Evolutionary conservation across 2,113 vertebrate genomes (phyloP), one percentile per base, ranked within the genome.

Genomic region (Rhinopomastus cyanomelas): DNA sequence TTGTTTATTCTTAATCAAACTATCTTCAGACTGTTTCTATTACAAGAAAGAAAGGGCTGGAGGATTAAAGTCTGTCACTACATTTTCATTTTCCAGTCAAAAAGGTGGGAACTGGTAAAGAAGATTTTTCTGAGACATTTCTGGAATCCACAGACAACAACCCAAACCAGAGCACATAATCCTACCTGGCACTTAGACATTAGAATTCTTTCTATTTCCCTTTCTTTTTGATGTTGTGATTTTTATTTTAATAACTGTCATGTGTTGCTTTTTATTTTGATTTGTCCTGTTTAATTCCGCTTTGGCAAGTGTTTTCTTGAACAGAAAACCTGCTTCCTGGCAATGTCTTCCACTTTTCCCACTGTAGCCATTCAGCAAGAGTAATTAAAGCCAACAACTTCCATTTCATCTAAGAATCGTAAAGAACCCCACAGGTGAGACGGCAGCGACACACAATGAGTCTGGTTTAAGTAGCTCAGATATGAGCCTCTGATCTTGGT

Each of bases 351-450:
- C 34, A 16, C 44, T 89, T 83, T 85, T 87, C 39, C 36, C 73
- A 49, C 10, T 88, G 49, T 84, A 64, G 71, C 60, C 19, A 44
- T 76, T 69, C 85, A 81, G 62, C 30, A 67, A 67, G 65, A 56
- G 8, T 77, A 87, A 93, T 92, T 94, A 83, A 83, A 93, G 68
- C 44, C 34, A 89, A 62, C 29, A 71, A 72, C 49, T 92, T 94
- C 60, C 39, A 74, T 89, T 81, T 57, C 64, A 59, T 89, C 83
- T 61, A 56, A 74, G 22, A 82, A 48, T 51, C 55, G 76, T 74
- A 84, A 90, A 93, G 67, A 93, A 86, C 42, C 46, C 67, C 87
- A 78, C 59, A 90, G 76, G 72, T 92, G 81, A 88, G 49, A 57
- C 66, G 56, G 76, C 56, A 65, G 39, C 81, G 80, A 80, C 53